Evolutionary conservation across 2,797 vertebrate genomes (phyloP).

Genomic region (Jordanella pulchra): DNA sequence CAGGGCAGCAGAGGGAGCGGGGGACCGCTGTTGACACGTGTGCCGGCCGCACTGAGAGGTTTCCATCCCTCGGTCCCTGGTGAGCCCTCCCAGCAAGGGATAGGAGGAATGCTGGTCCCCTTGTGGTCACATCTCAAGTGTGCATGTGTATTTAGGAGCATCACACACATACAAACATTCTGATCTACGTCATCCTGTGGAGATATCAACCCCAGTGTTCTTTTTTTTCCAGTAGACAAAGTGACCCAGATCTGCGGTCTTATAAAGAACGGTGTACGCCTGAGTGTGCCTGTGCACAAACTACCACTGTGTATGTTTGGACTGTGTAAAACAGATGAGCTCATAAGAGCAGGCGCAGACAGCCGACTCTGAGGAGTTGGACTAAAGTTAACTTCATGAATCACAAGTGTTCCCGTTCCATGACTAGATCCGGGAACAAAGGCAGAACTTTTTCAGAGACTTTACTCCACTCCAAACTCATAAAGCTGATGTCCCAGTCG

Average conservation of each 20-base stretch:
- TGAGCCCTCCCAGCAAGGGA: slow-evolving; percentile 25
- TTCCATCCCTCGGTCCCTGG: slow-evolving; percentile 37
- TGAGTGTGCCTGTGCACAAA: slow-evolving; percentile 30
- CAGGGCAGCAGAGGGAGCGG: slow-evolving; percentile 37
- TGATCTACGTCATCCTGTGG: slow-evolving; percentile 59
- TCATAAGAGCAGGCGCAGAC: slow-evolving; percentile 65
- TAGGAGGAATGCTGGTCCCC: slow-evolving; percentile 26
- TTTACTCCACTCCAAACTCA: slow-evolving; percentile 3
- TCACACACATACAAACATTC: slow-evolving; percentile 50
- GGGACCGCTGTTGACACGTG: slow-evolving; percentile 53
- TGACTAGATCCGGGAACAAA: slow-evolving; percentile 57
- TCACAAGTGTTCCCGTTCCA: slow-evolving; percentile 54
- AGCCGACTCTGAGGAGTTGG: slow-evolving; percentile 47
- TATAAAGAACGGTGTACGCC: slow-evolving; percentile 21
- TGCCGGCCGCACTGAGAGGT: slow-evolving; percentile 48
- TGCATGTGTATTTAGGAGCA: slow-evolving; percentile 17
- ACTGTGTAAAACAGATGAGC: slow-evolving; percentile 63
- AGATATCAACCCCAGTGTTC: slow-evolving; percentile 53
- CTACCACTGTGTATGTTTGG: slow-evolving; percentile 40
- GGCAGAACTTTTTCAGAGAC: slow-evolving; percentile 20
- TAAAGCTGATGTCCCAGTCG: slow-evolving; percentile 27
- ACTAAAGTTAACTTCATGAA: slow-evolving; percentile 64
- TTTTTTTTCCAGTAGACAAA: slow-evolving; percentile 42
- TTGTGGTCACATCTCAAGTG: slow-evolving; percentile 44
- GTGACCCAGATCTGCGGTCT: slow-evolving; percentile 59